These are phyloP conservation scores for Tamias sibiricus DNA, from an alignment of 2,113 vertebrate species.

Conservation along the genomic window DNA sequence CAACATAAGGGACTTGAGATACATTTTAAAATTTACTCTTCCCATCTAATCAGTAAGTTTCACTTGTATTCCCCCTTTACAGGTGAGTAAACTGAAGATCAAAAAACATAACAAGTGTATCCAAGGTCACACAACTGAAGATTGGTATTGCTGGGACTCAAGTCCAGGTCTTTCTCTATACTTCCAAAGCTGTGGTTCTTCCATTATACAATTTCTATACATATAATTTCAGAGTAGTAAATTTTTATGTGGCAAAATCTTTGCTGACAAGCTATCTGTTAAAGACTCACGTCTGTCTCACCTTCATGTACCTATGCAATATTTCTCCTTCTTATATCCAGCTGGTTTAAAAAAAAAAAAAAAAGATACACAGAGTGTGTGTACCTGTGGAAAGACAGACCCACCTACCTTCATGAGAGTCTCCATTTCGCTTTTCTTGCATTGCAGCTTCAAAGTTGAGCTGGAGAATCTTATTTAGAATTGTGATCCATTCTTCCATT, in stretches of 20 bases:
- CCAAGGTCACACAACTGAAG: background rate
- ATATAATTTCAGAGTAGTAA: background rate
- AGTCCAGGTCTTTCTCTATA: background rate
- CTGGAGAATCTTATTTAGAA: slow-evolving; percentile 97
- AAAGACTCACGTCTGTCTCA: background rate
- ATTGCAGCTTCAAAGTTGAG: slow-evolving; percentile 98
- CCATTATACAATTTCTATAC: background rate
- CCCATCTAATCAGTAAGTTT: background rate
- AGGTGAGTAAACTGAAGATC: background rate
- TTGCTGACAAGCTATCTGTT: background rate
- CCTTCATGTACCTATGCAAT: background rate
- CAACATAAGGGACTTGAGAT: background rate
- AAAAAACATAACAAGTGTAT: background rate
- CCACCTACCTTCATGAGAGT: slow-evolving; percentile 93
- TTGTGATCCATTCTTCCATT: slow-evolving; percentile 99
- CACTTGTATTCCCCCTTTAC: background rate
- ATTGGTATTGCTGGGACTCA: background rate
- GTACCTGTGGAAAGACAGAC: background rate
- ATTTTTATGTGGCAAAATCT: background rate
- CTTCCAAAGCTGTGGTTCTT: background rate
- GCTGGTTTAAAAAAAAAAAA: background rate
- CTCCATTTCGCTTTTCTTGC: slow-evolving; percentile 98
- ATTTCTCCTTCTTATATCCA: background rate
- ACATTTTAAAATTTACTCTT: slow-evolving; percentile 1
- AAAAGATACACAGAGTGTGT: background rate